Evolutionary conservation across 2,113 vertebrate genomes (phyloP).

Genomic region (Patagioenas fasciata): DNA sequence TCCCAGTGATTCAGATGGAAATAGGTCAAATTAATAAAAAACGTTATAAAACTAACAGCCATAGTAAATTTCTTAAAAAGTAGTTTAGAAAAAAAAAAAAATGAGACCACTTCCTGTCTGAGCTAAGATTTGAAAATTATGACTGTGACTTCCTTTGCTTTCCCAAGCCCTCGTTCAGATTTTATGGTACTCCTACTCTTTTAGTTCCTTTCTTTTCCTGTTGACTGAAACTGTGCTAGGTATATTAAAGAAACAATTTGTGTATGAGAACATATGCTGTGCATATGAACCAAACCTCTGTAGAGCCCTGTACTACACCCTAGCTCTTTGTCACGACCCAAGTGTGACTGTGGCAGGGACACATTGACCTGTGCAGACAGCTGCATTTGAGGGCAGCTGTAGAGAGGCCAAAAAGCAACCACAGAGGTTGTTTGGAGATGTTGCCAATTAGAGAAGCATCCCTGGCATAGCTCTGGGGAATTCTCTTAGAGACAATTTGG

Average conservation of each 20-base stretch:
- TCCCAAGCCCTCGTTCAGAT: neutral
- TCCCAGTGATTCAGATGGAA: neutral
- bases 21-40: neutral
- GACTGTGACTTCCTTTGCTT: neutral
- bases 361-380: rapidly evolving
- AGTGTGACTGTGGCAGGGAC: no score
- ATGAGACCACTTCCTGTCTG: neutral
- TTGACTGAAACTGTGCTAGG: neutral
- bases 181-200: neutral
- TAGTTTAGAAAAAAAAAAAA: neutral
- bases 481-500: neutral
- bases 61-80: neutral
- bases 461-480: neutral
- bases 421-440: rapidly evolving
- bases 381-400: neutral
- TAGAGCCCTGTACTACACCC: neutral
- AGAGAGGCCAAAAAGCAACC: rapidly evolving
- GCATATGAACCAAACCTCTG: neutral
- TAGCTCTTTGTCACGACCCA: rapidly evolving
- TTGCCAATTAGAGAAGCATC: neutral
- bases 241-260: neutral
- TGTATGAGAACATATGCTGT: neutral
- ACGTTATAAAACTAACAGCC: neutral
- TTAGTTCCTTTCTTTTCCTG: neutral
- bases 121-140: neutral